Base-by-base conservation (phyloP, 2,888 invertebrate genomes). In the Synergus japonicus region DNA sequence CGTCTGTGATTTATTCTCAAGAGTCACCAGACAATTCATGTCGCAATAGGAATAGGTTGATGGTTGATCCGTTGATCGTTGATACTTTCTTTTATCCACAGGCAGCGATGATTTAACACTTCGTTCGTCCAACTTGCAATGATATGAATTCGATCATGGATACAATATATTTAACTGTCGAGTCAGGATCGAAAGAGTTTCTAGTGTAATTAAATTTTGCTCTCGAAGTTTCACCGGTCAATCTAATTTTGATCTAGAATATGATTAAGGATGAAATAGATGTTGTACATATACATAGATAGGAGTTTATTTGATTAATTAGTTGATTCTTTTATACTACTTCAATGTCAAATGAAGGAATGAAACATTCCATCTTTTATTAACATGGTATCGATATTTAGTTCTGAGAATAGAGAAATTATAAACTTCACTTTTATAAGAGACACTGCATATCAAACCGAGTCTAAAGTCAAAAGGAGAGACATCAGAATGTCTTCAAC, bases 1-100 rank as follows among this genome's bases (percentile, higher is more conserved):
- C 69, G 69, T 69, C 69, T 49, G 69, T 69, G 69, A 69, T 69
- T 69, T 69, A 69, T 69, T 49, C 49, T 69, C 69, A 49, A 69
- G 69, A 49, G 49, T 49, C 69, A 69, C 69, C 46, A 69, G 69
- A 69, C 69, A 69, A 69, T 69, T 49, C 49, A 69, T 69, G 69
- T 69, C 49, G 67, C 67, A 67, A 67, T 46, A 67, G 67, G 49
- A 49, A 49, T 49, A 58, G n/a, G 54, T 58, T 58, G 54, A 29
- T 58, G 18, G 29, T 29, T 69, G 69, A 69, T 69, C 22, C 22
- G 54, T 58, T 58, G 54, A 1, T 58, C 54, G 29, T 29, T 69
- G 69, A 69, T 69, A 69, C 29, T 69, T 69, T 69, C 69, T 69
- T 69, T 69, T 49, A 69, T 49, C 69, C 18, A 67, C 15, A 29